Evolutionary conservation across 2,888 invertebrate genomes (phyloP).

Genomic region (Apoda limacodes): DNA sequence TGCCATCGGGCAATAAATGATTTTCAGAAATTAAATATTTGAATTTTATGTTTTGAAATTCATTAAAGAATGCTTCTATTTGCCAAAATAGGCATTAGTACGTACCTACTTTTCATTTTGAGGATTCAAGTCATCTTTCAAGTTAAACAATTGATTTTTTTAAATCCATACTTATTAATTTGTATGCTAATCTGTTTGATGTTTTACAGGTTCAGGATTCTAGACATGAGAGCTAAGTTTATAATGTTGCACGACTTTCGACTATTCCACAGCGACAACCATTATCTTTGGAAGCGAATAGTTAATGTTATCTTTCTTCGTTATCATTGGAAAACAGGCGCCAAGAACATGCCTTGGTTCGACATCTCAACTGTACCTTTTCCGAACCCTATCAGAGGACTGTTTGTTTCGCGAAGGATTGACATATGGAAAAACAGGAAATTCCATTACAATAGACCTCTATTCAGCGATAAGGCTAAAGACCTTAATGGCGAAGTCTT

Average conservation of each 20-base stretch:
- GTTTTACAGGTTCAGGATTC: constrained; percentile 69
- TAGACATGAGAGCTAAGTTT: constrained; percentile 79
- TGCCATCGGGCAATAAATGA: too few relatives aligned
- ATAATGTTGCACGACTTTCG: constrained; percentile 77
- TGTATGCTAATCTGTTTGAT: constrained; percentile 3
- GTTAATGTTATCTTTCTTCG: constrained; percentile 80
- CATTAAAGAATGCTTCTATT: too few relatives aligned
- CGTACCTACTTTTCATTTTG: too few relatives aligned
- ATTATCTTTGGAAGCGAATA: constrained; percentile 82
- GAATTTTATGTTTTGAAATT: too few relatives aligned
- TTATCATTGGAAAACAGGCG: constrained; percentile 45
- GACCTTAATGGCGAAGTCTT: constrained; percentile 70
- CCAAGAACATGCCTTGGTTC: constrained; percentile 68
- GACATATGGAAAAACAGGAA: constrained; percentile 76
- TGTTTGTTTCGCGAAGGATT: constrained; percentile 72
- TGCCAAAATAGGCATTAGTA: too few relatives aligned
- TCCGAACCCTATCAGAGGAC: constrained; percentile 68
- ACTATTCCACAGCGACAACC: constrained; percentile 73
- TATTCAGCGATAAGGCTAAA: constrained; percentile 71
- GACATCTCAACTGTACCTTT: constrained; percentile 81
- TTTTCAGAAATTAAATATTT: too few relatives aligned
- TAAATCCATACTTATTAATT: background rate
- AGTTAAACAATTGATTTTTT: too few relatives aligned
- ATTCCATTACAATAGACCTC: constrained; percentile 61
- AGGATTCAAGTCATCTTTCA: too few relatives aligned